Evolutionary conservation across 2,888 invertebrate species (phyloP), one percentile per base, ranked within the genome.

Genomic region (Habrosyne pyritoides): DNA sequence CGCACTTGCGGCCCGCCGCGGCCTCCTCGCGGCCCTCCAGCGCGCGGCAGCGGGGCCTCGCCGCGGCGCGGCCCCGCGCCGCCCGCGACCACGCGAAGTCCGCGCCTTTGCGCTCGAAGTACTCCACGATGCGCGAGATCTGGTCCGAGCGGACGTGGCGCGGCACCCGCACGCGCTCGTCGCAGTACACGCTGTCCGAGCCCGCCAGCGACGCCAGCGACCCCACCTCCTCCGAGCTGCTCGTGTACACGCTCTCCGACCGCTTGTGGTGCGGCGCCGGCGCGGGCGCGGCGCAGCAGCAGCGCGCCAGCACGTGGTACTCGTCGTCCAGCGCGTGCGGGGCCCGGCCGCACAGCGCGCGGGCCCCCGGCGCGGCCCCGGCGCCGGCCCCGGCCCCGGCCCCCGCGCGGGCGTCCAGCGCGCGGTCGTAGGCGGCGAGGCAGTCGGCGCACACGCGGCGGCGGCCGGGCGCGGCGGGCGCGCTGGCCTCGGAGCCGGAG

Each of bases 51-150:
- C 64, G 53, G n/a, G n/a, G n/a, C n/a, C n/a, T n/a, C 54, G 53
- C 26, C 53, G 22, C 10, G 28, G 22, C 8, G 81, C 33, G 33
- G 4, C 3, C 83, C 33, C 84, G 84, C 33, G 83, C 83, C 10
- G 88, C 84, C 1, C 93, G 79, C 64, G 81, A 83, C 75, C 93
- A 93, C 66, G 93, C 86, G 73, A 94, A 90, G 63, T 91, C 93
- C 24, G 93, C 94, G 52, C 95, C 95, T 80, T 97, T 96, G 51
- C 96, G 93, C 86, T 98, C 97, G 86, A 98, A 97, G 84, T 97
- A 97, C 75, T 97, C 97, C 26, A 98, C 97, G 69, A 97, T 97
- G 77, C 95, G 95, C 52, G 96, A 95, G 67, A 97, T 97, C 81
- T 96, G 94, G 65, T 95, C 93, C 64, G 94, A 94, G 69, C 95